phyloP scores from a whole-genome alignment of 2,113 vertebrate species.

The Orcinus orca region DNA sequence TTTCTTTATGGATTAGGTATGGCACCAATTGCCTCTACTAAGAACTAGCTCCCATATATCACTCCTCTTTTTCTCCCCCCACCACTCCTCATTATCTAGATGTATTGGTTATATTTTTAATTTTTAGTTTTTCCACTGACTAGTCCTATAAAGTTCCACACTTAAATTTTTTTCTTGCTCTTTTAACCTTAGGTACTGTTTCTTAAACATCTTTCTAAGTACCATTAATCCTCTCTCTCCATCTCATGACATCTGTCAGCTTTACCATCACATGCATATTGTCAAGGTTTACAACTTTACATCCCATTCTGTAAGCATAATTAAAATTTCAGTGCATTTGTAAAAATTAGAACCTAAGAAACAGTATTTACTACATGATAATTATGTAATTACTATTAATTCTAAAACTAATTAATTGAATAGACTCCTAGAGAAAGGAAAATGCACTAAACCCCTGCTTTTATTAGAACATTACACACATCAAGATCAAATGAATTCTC shows the following conservation, averaged over 20 bases:
- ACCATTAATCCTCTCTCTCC: neutral
- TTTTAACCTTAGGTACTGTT: neutral
- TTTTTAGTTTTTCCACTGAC: neutral
- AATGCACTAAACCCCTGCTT: neutral
- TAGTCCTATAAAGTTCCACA: neutral
- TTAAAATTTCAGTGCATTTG: neutral
- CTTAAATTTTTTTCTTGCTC: neutral
- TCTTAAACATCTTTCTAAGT: neutral
- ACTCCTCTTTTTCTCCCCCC: neutral
- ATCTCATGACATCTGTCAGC: neutral
- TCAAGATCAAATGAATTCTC: neutral
- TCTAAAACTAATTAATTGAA: neutral
- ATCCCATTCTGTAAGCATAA: neutral
- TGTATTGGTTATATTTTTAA: neutral
- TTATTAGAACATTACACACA: neutral
- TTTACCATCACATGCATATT: neutral
- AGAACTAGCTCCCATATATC: neutral
- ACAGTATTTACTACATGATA: neutral
- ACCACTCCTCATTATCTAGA: neutral
- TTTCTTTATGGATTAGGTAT: neutral
- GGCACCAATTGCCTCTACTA: neutral
- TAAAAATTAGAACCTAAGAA: neutral
- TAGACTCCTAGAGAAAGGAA: neutral
- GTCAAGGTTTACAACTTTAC: neutral
- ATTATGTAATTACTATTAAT: neutral